Evolutionary conservation across 2,113 vertebrate genomes (phyloP).

Genomic region (Silurus glanis): DNA sequence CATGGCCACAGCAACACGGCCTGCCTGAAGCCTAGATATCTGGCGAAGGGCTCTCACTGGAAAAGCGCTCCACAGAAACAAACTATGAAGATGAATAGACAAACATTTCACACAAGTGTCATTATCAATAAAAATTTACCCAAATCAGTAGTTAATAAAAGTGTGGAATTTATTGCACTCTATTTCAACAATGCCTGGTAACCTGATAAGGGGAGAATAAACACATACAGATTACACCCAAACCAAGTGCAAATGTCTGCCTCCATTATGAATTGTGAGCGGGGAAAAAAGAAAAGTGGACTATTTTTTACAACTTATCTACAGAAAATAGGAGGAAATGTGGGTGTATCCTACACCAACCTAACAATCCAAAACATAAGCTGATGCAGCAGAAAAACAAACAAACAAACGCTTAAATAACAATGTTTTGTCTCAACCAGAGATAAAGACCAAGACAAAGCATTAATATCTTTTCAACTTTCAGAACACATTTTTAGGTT

Average conservation of each 20-base stretch:
- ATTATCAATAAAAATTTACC: not conserved
- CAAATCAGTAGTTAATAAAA: not conserved
- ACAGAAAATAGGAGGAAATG: not conserved
- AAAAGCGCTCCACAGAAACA: not conserved
- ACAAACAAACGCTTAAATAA: not conserved
- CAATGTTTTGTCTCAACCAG: not conserved
- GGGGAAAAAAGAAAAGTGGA: not conserved
- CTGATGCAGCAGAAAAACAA: not conserved
- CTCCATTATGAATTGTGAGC: not conserved
- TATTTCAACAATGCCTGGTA: not conserved
- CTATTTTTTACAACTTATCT: not conserved
- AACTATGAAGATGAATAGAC: not conserved
- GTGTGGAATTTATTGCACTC: no score
- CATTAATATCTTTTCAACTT: not conserved
- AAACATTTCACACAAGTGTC: not conserved
- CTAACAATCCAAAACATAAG: not conserved
- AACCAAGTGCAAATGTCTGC: not conserved
- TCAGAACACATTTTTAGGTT: not conserved
- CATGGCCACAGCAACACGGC: conserved; percentile 55
- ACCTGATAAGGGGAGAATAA: not conserved
- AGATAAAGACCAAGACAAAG: not conserved
- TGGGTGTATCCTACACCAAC: not conserved
- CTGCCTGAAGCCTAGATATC: conserved; percentile 2
- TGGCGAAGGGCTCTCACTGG: not conserved
- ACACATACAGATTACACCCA: not conserved